Conservation (phyloP, 2,888 invertebrate species). For the Caenorhabditis uteleia region DNA sequence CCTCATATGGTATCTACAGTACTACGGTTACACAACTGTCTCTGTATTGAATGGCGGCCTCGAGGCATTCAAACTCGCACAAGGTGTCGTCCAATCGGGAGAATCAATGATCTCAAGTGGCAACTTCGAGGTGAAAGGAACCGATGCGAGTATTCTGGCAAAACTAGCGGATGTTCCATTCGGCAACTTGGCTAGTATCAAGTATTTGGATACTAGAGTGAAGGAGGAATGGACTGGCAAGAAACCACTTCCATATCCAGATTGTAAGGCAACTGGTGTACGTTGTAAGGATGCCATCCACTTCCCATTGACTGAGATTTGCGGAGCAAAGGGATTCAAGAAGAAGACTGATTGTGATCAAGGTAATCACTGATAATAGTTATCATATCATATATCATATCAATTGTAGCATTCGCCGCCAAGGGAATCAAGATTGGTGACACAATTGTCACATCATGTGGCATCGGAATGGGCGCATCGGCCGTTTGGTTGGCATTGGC, state of each 20-base stretch:
- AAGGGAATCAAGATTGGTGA: conserved; percentile 33
- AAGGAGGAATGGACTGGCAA: conserved; percentile 37
- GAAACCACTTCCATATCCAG: conserved; percentile 33
- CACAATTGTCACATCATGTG: conserved; percentile 24
- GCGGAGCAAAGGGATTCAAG: conserved; percentile 38
- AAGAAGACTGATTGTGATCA: conserved; percentile 39
- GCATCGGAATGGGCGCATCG: conserved; percentile 26
- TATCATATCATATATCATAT: too few relatives aligned
- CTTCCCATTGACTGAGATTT: conserved; percentile 32
- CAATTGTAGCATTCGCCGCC: conserved; percentile 35
- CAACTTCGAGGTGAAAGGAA: conserved; percentile 27
- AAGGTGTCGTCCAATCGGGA: conserved; percentile 32
- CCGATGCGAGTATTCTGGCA: conserved; percentile 19
- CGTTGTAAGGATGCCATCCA: conserved; percentile 24
- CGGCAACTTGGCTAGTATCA: conserved; percentile 27
- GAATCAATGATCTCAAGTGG: conserved; percentile 32
- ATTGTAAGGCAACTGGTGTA: conserved; percentile 13
- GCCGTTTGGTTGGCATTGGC: conserved; percentile 31
- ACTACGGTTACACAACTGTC: conserved; percentile 51
- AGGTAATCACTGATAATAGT: conserved; percentile 4
- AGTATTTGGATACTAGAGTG: conserved; percentile 29
- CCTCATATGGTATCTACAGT: too few relatives aligned
- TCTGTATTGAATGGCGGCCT: conserved; percentile 54
- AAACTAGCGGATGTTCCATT: conserved; percentile 31
- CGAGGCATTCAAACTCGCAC: conserved; percentile 43